Conservation (phyloP, 1,140 invertebrate genomes). For the Panulirus ornatus region DNA sequence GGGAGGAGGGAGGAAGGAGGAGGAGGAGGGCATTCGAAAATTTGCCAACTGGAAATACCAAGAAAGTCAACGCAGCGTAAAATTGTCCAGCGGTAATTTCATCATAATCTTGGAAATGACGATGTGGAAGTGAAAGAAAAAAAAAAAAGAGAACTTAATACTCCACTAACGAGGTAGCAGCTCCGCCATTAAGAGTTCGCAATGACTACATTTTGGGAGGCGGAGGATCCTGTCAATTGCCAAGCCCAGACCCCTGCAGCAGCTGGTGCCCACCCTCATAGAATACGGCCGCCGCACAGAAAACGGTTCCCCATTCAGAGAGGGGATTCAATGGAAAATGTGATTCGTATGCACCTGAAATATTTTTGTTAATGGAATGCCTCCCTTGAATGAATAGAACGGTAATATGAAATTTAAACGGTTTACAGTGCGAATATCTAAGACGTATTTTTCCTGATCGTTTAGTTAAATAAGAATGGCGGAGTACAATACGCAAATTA, state of each 20-base stretch:
- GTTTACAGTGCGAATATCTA: no score
- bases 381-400: background rate
- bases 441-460: no score
- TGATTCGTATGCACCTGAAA: background rate
- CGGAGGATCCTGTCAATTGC: slow-evolving; percentile 12
- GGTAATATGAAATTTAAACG: no score
- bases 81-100: background rate
- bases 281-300: no score
- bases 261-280: background rate
- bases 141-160: slow-evolving; percentile 1
- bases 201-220: background rate
- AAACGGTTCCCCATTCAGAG: background rate
- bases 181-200: background rate
- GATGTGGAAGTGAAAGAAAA: background rate
- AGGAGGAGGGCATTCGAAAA: no score
- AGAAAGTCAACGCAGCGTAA: background rate
- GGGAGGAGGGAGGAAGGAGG: no score
- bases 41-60: background rate
- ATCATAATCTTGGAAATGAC: slow-evolving; percentile 7
- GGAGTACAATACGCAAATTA: no score
- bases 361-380: background rate
- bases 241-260: background rate
- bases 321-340: background rate
- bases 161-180: background rate
- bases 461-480: no score